A percentile compares a stretch with the other conserved stretches of the same genome.
Evolutionary conservation across 1,140 invertebrate species (phyloP).

Genomic region (Acromyrmex charruanus): DNA sequence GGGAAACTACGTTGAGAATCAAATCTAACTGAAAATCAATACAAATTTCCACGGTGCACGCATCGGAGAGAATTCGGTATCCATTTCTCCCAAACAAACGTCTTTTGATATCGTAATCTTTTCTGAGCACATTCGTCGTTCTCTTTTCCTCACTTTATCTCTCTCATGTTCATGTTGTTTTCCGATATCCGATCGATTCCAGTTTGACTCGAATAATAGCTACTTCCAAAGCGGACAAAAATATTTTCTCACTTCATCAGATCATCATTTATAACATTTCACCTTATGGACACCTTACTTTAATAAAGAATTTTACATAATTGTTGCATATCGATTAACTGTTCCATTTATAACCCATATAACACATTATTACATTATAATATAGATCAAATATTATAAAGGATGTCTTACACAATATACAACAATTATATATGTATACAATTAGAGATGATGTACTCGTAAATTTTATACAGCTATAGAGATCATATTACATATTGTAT

Average conservation of each 20-base stretch:
- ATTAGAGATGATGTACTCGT: too few species aligned
- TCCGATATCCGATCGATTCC: slow-evolving; percentile 64
- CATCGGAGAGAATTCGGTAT: slow-evolving; percentile 61
- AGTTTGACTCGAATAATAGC: slow-evolving; percentile 60
- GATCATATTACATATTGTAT: too few species aligned
- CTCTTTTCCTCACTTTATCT: slow-evolving; percentile 28
- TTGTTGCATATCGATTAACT: neutral
- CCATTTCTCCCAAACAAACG: slow-evolving; percentile 70
- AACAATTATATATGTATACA: too few species aligned
- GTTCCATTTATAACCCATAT: neutral
- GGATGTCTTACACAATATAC: too few species aligned
- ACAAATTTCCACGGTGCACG: slow-evolving; percentile 70
- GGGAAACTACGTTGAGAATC: slow-evolving; percentile 61
- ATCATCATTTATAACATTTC: slow-evolving; percentile 9
- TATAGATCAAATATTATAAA: too few species aligned
- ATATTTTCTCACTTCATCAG: slow-evolving; percentile 36
- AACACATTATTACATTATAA: too few species aligned
- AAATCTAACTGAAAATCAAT: slow-evolving; percentile 74
- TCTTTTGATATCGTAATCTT: slow-evolving; percentile 73
- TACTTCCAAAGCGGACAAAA: slow-evolving; percentile 34
- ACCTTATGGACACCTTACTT: neutral
- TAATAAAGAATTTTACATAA: neutral
- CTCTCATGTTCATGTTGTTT: slow-evolving; percentile 63
- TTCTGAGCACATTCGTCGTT: slow-evolving; percentile 61
- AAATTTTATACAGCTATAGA: too few species aligned